Base-by-base conservation (phyloP, 2,797 vertebrate genomes). In the Melanotaenia parkinsoni region DNA sequence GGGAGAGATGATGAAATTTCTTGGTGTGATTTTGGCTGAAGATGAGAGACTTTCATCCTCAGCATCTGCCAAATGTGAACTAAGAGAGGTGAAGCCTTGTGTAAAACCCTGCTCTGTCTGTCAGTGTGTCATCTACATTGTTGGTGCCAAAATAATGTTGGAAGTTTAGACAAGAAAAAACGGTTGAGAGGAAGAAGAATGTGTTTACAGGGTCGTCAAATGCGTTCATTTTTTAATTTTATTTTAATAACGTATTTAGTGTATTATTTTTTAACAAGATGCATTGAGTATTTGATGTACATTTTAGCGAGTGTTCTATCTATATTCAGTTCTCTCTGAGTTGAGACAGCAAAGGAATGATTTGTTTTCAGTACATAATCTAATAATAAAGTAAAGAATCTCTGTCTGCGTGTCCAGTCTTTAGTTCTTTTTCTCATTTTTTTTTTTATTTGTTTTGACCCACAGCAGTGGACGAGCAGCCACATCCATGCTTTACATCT, bases 171-270 rank as follows among this genome's bases (percentile, higher is more conserved):
- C 51, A 16, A 22, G 56, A 56, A 65, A 51, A 58, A 61, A 53
- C 22, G 58, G 38, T 33, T 50, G 60, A 63, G 53, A 56, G 51
- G 63, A 68, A 38, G 54, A 35, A 14, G 58, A 65, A 77, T 70
- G 85, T 62, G 28, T 90, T 91, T 90, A 92, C 92, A 90, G 86
- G 88, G 86, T 89, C 78, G 81, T 91, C 74, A 88, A 90, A 81
- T 93, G 91, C 83, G 90, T 92, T 91, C 88, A 89, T 88, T 93
- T 92, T 92, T 84, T 92, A 86, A 92, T 85, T 89, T 89, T 91
- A 81, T 87, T 63, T 32, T 16, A 89, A 88, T 70, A 84, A 86
- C 82, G 85, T 92, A 88, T 88, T 83, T 58, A 77, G 86, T 92
- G 85, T 91, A 76, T 90, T 90, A 81, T 88, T 91, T 30, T 89